Conservation (phyloP, 2,888 invertebrate species). For the Eristalinus sepulchralis region DNA sequence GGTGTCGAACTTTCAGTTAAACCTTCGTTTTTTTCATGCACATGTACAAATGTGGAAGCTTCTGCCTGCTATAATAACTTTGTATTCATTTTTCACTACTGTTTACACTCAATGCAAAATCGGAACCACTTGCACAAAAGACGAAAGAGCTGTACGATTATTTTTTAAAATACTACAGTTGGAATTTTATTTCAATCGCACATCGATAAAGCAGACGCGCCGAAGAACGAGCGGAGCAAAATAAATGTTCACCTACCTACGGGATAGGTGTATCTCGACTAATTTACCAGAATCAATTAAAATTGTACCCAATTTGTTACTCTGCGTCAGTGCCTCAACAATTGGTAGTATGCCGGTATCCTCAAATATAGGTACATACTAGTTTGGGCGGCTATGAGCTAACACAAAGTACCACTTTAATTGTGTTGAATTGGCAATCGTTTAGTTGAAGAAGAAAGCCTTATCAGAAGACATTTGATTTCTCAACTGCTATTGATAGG, state of each 20-base stretch:
- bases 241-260: conserved; percentile 67
- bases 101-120: neutral
- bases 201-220: neutral
- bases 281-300: conserved; percentile 79
- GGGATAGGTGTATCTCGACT: conserved; percentile 80
- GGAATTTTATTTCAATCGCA: neutral
- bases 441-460: conserved; percentile 33
- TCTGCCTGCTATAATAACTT: neutral
- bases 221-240: neutral
- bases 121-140: neutral
- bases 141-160: too few species aligned
- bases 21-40: neutral
- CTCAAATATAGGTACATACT: neutral
- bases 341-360: conserved; percentile 13
- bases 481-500: neutral
- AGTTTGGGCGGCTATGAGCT: neutral
- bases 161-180: too few species aligned
- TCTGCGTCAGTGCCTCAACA: neutral
- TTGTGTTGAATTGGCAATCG: neutral
- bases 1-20: neutral
- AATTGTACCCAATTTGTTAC: conserved; percentile 74
- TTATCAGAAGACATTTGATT: conserved; percentile 32
- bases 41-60: neutral
- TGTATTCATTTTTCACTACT: neutral
- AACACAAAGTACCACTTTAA: neutral